Evolutionary conservation across 2,797 vertebrate genomes (phyloP).

Genomic region (Sebastes umbrosus): DNA sequence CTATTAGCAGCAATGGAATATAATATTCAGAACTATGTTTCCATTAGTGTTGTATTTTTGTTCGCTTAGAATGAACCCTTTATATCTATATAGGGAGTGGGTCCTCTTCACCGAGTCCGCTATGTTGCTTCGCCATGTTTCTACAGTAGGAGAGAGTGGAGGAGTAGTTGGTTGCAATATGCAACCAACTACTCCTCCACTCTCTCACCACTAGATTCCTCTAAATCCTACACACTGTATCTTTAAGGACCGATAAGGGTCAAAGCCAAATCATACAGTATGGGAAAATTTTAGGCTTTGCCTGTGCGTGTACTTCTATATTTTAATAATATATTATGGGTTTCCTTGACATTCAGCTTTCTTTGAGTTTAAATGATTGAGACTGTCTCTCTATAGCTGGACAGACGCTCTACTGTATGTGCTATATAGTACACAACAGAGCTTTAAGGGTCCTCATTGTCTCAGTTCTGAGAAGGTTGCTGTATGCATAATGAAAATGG

Average conservation of each 20-base stretch:
- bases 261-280: background rate
- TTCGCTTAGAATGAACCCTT: too few relatives aligned
- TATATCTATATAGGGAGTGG: too few relatives aligned
- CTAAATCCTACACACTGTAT: too few relatives aligned
- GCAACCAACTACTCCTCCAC: too few relatives aligned
- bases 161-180: too few relatives aligned
- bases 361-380: background rate
- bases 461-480: background rate
- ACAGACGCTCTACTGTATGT: background rate
- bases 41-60: too few relatives aligned
- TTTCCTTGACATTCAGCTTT: background rate
- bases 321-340: background rate
- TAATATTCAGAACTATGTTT: too few relatives aligned
- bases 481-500: constrained; percentile 10
- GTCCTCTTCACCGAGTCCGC: too few relatives aligned
- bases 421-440: background rate
- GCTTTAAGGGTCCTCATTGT: background rate
- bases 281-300: background rate
- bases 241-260: background rate
- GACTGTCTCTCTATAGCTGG: background rate
- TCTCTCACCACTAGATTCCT: too few relatives aligned
- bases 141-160: too few relatives aligned
- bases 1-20: too few relatives aligned
- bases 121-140: too few relatives aligned
- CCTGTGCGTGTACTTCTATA: background rate